These are phyloP conservation scores for Drosophila pandora DNA, from an alignment of 1,140 invertebrate genomes.

Conservation along the genomic window DNA sequence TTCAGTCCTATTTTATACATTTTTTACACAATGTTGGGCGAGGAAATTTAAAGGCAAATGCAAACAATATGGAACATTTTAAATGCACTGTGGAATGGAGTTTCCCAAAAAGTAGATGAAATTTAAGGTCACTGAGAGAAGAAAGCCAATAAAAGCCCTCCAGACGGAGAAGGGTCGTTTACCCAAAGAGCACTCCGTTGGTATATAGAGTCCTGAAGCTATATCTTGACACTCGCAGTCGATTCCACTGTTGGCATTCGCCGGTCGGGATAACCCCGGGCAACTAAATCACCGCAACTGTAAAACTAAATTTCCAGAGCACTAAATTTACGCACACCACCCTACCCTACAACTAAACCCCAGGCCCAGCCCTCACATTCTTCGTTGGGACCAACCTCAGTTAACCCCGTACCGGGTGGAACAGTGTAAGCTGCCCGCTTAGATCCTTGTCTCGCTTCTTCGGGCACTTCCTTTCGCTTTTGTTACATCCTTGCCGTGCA, in stretches of 20 bases:
- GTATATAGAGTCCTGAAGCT: neutral
- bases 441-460: slow-evolving; percentile 47
- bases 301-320: slow-evolving; percentile 76
- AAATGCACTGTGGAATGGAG: slow-evolving; percentile 56
- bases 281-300: slow-evolving; percentile 79
- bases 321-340: slow-evolving; percentile 68
- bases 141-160: neutral
- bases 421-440: slow-evolving; percentile 50
- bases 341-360: slow-evolving; percentile 38
- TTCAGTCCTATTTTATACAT: slow-evolving; percentile 31
- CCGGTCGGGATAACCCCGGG: slow-evolving; percentile 23
- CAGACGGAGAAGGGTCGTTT: neutral
- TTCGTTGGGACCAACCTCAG: slow-evolving; percentile 18
- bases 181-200: neutral
- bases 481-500: slow-evolving; percentile 67
- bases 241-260: slow-evolving; percentile 25
- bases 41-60: slow-evolving; percentile 72
- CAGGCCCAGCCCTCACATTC: neutral
- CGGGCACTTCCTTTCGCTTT: slow-evolving; percentile 32
- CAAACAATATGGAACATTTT: slow-evolving; percentile 73
- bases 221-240: neutral
- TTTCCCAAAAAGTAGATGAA: neutral
- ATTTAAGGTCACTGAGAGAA: neutral
- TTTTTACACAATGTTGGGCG: slow-evolving; percentile 49
- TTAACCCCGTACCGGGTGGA: slow-evolving; percentile 32